These are phyloP conservation scores for Coenonympha arcania DNA, from an alignment of 2,888 invertebrate genomes.

Conservation along the genomic window DNA sequence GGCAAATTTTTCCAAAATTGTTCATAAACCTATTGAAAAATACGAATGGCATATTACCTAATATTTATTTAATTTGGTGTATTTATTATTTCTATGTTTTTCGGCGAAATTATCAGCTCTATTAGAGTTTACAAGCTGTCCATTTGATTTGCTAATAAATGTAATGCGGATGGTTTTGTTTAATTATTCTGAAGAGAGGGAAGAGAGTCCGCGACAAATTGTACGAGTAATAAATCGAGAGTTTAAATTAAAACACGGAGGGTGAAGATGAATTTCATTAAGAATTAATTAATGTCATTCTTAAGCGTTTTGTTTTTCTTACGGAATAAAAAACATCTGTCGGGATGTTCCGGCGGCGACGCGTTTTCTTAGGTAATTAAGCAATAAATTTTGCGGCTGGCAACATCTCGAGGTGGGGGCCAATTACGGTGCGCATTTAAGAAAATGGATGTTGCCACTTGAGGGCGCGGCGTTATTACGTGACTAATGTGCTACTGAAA, in stretches of 20 bases:
- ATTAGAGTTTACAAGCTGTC: conserved; percentile 32
- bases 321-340: conserved; percentile 73
- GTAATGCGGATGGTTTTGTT: conserved; percentile 50
- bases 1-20: conserved; percentile 15
- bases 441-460: conserved; percentile 65
- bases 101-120: not conserved
- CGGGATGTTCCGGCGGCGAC: conserved; percentile 54
- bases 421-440: conserved; percentile 66
- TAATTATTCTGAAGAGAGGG: conserved; percentile 32
- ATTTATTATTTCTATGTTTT: not conserved
- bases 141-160: conserved; percentile 62
- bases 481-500: conserved; percentile 18
- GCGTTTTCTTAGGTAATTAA: conserved; percentile 75
- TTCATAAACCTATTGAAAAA: conserved; percentile 22
- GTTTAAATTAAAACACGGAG: conserved; percentile 70
- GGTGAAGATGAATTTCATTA: conserved; percentile 75
- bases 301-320: conserved; percentile 72
- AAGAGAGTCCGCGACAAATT: conserved; percentile 62
- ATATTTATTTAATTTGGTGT: conserved; percentile 10
- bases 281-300: conserved; percentile 76
- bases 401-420: conserved; percentile 68
- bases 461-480: conserved; percentile 35
- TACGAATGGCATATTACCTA: conserved; percentile 11
- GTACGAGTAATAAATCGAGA: conserved; percentile 70
- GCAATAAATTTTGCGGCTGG: conserved; percentile 73